Percentiles rank a stretch among this genome's conserved stretches.
phyloP scores from a whole-genome alignment of 2,113 vertebrate species.

The Oryzias woworae region DNA sequence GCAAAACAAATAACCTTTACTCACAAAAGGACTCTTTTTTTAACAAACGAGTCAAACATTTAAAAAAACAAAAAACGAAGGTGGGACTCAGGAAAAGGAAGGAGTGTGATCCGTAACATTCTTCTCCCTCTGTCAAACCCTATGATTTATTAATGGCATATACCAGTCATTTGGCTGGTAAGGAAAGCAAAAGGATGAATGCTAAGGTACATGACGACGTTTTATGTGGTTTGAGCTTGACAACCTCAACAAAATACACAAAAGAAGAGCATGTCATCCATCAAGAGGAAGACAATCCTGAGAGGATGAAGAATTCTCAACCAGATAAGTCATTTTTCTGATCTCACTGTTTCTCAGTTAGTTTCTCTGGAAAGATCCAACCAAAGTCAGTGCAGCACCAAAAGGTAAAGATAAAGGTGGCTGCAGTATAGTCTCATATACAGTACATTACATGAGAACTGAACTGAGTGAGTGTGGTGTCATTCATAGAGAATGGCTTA shows the following conservation, averaged over 20 bases:
- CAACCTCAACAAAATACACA: conserved; percentile 15
- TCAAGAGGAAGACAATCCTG: conserved; percentile 14
- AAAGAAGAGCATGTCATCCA: conserved; percentile 3
- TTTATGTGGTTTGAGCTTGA: neutral
- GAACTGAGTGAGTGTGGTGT: too few relatives aligned
- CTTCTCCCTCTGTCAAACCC: conserved; percentile 10
- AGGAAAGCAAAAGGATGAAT: conserved; percentile 15
- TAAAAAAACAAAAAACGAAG: conserved; percentile 3
- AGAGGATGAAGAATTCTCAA: neutral
- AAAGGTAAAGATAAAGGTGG: neutral
- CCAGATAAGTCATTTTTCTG: conserved; percentile 3
- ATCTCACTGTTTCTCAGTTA: conserved; percentile 6
- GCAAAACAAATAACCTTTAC: neutral
- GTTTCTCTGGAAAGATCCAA: neutral
- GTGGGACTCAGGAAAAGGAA: conserved; percentile 1
- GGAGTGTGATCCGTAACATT: conserved; percentile 7
- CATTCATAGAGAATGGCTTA: too few relatives aligned
- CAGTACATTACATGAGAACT: too few relatives aligned
- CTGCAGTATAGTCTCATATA: too few relatives aligned
- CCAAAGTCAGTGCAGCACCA: neutral
- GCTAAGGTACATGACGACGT: neutral
- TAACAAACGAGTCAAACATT: neutral
- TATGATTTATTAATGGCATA: conserved; percentile 31
- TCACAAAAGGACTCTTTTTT: neutral
- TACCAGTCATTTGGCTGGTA: conserved; percentile 17